Evolutionary conservation across 2,888 invertebrate species (phyloP), one percentile per base, ranked within the genome.

Genomic region (Netelia fuscicornis): DNA sequence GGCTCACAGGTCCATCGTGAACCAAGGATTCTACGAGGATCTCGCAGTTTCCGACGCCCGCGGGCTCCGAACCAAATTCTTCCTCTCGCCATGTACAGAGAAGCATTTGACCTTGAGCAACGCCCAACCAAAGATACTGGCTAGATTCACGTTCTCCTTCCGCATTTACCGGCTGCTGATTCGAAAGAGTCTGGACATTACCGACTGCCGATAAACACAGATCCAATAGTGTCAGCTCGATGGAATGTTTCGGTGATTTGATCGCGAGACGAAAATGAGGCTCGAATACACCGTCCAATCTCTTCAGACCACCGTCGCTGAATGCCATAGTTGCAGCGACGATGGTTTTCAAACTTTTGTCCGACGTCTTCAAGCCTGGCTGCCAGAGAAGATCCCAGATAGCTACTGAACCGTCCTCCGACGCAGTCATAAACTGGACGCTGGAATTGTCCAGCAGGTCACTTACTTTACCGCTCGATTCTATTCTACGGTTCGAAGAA

Each of bases 1-100:
- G 93, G 0, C 95, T 94, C 56, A 98, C 93, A 0, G 97, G 96
- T 0, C 97, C 97, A 90, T 97, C 97, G 89, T 97, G 97, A 77
- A 96, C 95, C 70, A 92, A 60, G 93, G 89, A 88, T 30, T 88
- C 83, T 17, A 52, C 67, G 5, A 86, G 56, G 2, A 95, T 90
- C 75, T 92, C 91, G 13, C 94, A 91, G 10, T 88, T 89, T 88
- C 97, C 96, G 2, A 94, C 95, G 86, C 95, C 95, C 0, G 96
- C 95, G 0, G 94, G 91, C 89, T 96, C 96, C n/a, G 96, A 94
- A 88, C 95, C 95, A 81, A 95, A 95, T 85, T 96, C 95, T 88
- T 96, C 95, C 10, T 96, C 96, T 88, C 96, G 95, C 96, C 97
- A 97, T 0, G 94, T 92, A 67, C 95, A 92, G 87, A 94, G 86